Conservation (phyloP, 2,888 invertebrate species). For the Sphaeridia pumilis region DNA sequence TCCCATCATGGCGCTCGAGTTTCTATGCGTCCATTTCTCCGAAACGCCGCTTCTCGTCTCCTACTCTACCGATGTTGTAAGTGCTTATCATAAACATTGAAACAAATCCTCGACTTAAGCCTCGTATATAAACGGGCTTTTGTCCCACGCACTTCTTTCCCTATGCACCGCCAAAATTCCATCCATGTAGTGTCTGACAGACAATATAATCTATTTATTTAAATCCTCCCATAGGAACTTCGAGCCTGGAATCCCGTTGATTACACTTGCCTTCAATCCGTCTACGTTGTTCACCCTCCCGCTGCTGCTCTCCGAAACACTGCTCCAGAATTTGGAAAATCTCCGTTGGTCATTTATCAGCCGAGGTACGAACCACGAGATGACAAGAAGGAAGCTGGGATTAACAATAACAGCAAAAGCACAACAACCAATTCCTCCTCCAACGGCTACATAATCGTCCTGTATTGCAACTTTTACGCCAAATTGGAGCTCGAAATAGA, state of each 20-base stretch:
- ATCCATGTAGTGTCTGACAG: too few relatives aligned
- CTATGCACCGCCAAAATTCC: too few relatives aligned
- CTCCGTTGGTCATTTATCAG: slow-evolving; percentile 17
- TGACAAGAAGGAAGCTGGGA: background rate
- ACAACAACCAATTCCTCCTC: background rate
- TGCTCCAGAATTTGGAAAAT: slow-evolving; percentile 28
- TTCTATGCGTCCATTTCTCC: slow-evolving; percentile 18
- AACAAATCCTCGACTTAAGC: too few relatives aligned
- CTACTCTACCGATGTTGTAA: slow-evolving; percentile 29
- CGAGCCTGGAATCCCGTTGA: slow-evolving; percentile 30
- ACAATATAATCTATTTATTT: background rate
- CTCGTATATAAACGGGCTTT: too few relatives aligned
- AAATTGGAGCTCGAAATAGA: slow-evolving; percentile 23
- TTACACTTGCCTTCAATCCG: slow-evolving; percentile 25
- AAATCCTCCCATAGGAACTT: slow-evolving; percentile 20
- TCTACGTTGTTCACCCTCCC: slow-evolving; percentile 27
- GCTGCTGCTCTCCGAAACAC: slow-evolving; percentile 25
- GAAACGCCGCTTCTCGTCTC: slow-evolving; percentile 21
- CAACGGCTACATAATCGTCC: slow-evolving; percentile 23
- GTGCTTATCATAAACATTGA: background rate
- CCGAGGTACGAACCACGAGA: slow-evolving; percentile 11
- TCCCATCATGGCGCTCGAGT: slow-evolving; percentile 19
- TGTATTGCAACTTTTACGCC: slow-evolving; percentile 32
- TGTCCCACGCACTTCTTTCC: too few relatives aligned
- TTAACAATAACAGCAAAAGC: background rate